Evolutionary conservation across 2,113 vertebrate genomes (phyloP), one percentile per base, ranked within the genome.

Genomic region (Hucho hucho): DNA sequence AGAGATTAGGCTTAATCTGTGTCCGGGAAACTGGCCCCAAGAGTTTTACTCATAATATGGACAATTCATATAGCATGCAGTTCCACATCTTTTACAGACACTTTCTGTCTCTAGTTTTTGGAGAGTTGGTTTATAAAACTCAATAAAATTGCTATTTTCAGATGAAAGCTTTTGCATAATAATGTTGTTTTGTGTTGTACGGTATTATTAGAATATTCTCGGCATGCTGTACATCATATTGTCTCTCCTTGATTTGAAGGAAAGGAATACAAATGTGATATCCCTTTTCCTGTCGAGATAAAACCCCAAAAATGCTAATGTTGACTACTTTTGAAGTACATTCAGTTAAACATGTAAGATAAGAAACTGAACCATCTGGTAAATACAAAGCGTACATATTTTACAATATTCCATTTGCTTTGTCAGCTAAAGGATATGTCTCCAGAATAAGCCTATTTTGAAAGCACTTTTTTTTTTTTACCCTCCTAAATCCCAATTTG

Each of bases 351-450:
- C 79, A 78, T 84, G 83, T 65, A 70, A n/a, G 78, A 64, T 70
- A 65, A 80, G 18, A 81, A 85, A 86, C 70, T 73, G 71, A 78
- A 24, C 6, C 20, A 59, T 67, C 43, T 32, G 61, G 9, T 43
- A 43, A 43, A 79, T 58, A 26, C 75, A 47, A 9, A 73, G 63
- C 58, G 71, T 28, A 69, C 74, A 70, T 79, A 81, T 81, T 78
- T 75, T 46, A 75, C 61, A 81, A 78, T 79, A 80, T 84, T 81
- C 29, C 81, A 79, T 75, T 83, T 80, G 24, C 14, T 79, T 80
- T 70, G 78, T 83, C 64, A 81, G 81, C 82, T 82, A 73, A 81
- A 79, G 73, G 43, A 76, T 75, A 74, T 83, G 75, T 74, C 49
- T 12, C 20, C 18, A 68, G 76, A 76, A 79, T 79, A 84, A 81